Evolutionary conservation across 2,113 vertebrate genomes (phyloP), one percentile per base, ranked within the genome.

Genomic region (Gopherus evgoodei): DNA sequence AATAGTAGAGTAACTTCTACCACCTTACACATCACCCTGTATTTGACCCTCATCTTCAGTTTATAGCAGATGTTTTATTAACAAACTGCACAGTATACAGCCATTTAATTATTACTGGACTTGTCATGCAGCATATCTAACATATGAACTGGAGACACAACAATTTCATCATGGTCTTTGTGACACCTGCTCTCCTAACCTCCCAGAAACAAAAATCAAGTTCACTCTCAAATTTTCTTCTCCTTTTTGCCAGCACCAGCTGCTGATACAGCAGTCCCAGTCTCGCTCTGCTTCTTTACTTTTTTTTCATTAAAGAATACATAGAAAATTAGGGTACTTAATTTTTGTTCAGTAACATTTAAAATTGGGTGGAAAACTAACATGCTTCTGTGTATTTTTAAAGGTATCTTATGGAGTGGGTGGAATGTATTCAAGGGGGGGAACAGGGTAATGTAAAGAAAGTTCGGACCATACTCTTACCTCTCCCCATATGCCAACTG

Each of bases 401-500:
- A 52, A 87, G 35, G n/a, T 44, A 25, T 65, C 83, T 94, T 75
- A 87, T 1, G 13, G 80, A 0, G 1, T 0, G 1, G 90, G 14
- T 53, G 1, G 9, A 8, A 81, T 38, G 44, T 14, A 44, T 88
- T 88, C 11, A 17, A 91, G 42, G 65, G 59, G 11, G 3, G 24
- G 1, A 1, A 81, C 12, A 38, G 49, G 11, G 56, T 90, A 14
- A 31, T 25, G 14, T 49, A 50, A 29, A 59, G 44, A 95, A 54
- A 78, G 83, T 56, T 17, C 29, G 4, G 86, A 21, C 2, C 2
- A 16, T 2, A 2, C 62, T 92, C 98, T 98, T 96, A 99, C 99
- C 99, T 99, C 99, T 97, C 99, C 99, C 99, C 99, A 99, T 29
- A 99, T 99, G 82, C 99, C 99, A 0, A 99, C 99, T 0, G 99